These are phyloP conservation scores for Bubo bubo DNA, from an alignment of 2,113 vertebrate genomes.

Conservation along the genomic window DNA sequence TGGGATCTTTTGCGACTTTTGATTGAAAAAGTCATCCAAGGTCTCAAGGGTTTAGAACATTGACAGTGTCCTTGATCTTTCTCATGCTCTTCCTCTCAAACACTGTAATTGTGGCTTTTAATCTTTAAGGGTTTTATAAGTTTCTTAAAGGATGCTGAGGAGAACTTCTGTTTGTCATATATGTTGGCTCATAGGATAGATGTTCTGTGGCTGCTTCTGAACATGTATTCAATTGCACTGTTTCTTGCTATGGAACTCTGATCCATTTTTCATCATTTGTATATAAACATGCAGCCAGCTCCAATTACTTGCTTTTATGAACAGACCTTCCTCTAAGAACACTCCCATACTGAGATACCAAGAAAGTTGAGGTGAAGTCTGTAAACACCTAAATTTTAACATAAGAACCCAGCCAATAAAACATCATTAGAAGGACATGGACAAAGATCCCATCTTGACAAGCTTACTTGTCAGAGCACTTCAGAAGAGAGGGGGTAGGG, in stretches of 20 bases:
- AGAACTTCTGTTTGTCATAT: background rate
- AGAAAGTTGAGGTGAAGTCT: background rate
- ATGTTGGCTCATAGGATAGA: background rate
- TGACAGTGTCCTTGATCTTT: background rate
- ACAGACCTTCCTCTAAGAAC: background rate
- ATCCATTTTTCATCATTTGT: background rate
- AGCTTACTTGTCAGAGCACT: background rate
- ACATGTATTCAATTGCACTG: background rate
- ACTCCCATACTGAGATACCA: background rate
- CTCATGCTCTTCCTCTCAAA: background rate
- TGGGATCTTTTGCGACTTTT: background rate
- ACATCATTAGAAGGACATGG: background rate
- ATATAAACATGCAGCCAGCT: background rate
- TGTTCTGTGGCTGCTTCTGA: background rate
- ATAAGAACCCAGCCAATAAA: background rate
- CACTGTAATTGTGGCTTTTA: background rate
- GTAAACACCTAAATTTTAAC: background rate
- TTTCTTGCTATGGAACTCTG: background rate
- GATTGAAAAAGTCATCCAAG: background rate
- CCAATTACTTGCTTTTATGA: background rate
- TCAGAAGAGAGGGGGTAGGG: background rate
- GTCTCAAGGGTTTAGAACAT: background rate
- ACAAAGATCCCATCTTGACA: background rate
- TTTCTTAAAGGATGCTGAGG: background rate
- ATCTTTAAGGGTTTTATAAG: background rate